Evolutionary conservation across 2,888 invertebrate genomes (phyloP), one percentile per base, ranked within the genome.

Genomic region (Volucella inanis): DNA sequence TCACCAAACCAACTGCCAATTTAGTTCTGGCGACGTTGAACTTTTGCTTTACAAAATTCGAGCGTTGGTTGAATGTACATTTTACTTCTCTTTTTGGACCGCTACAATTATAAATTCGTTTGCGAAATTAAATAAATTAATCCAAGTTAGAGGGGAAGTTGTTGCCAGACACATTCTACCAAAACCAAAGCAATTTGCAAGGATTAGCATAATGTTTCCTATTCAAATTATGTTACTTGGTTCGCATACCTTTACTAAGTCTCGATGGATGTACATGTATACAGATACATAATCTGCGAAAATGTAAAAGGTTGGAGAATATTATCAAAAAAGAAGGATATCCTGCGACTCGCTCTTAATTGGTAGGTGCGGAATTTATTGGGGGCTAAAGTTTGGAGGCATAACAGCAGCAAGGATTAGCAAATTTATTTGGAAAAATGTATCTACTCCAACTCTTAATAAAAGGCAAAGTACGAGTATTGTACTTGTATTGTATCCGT

Each of bases 111-210:
- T 77, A 81, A 77, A 86, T 86, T 86, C 86, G 82, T 86, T 82
- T 86, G 77, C 18, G 74, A 86, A 86, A 86, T 86, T 86, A 86
- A 86, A 86, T 86, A 82, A 86, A 86, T 86, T 86, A 86, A 86
- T 86, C 86, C 86, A 68, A 85, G 76, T 85, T 85, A 81, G 85
- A 80, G 62, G 47, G 52, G 50, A 81, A 85, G 76, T 85, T 85
- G 68, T 52, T 70, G 50, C 31, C 70, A n/a, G 62, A 79, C 14
- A 55, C 31, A 49, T 38, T 39, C 18, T 11, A n/a, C 64, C 12
- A 12, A 39, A 59, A 31, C 62, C 38, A 47, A 80, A 75, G 50
- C 43, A 22, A 80, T 64, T 71, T 45, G 57, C 14, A 43, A 49
- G 81, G 81, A 76, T 85, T 81, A 77, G 22, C 67, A 76, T 72